Base-by-base conservation (phyloP, 1,140 invertebrate genomes). In the Agraylea sexmaculata region DNA sequence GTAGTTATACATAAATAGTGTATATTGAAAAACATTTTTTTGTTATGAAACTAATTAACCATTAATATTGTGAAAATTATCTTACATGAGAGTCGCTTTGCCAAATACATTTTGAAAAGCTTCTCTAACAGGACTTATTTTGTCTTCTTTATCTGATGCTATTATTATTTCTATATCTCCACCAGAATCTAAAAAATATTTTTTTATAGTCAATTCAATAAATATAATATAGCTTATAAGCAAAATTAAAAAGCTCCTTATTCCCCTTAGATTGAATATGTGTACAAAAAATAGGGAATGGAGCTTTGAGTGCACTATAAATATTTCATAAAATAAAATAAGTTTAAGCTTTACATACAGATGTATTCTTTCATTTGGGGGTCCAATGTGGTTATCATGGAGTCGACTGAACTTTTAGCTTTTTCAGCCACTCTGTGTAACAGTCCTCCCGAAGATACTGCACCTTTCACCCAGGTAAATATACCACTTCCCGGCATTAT, bases 311-410 rank as follows among this genome's bases (percentile, higher is more conserved):
- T 11, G 8, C 13, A 11, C 8, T 33, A 16, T 13, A n/a, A 25
- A 19, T 37, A 20, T 37, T 8, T 32, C 18, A 16, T 8, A 16
- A 32, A 32, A 21, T 6, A 19, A 23, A 35, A 25, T 16, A 18
- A 30, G 25, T 37, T 1, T 37, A 37, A 1, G 16, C 6, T 19
- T 25, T 48, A 53, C 74, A 74, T 71, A 89, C 84, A 75, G 46
- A 88, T 77, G 58, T 84, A 80, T 64, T 88, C 82, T 56, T 79
- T 83, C 87, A 91, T 89, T 58, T 88, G 85, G 13, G 87, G 87
- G 62, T 91, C 87, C 7, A 91, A 62, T 12, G 85, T 89, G 12
- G 85, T 89, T 22, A 91, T 87, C 69, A 91, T 80, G 1, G 79
- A 77, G 54, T 87, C 84, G 1, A 89, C 78, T 7, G 83, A 86